Evolutionary conservation across 2,113 vertebrate species (phyloP), one percentile per base, ranked within the genome.

Genomic region (Synchiropus splendidus): DNA sequence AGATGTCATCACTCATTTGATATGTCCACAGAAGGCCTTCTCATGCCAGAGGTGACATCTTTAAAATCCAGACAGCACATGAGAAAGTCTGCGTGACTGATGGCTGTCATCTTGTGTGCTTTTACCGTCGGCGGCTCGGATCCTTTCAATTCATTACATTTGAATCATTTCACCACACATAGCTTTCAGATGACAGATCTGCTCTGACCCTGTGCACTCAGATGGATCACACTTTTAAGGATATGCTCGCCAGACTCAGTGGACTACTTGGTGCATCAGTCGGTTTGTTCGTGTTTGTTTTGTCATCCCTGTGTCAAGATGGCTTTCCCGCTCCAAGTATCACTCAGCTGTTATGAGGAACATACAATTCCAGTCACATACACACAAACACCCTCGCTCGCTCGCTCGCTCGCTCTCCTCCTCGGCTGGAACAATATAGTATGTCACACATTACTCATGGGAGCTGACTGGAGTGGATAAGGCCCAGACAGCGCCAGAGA

Each of bases 1-100:
- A 61, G 59, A 62, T 58, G 55, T 51, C 30, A 45, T 48, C 49
- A 55, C 53, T 67, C 66, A 75, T 68, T 72, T 62, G 60, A 61
- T 58, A 70, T 42, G 64, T 65, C 41, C 53, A 67, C 42, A 41
- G 39, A 9, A 18, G 31, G 38, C 42, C 48, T 12, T 27, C 43
- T 18, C 52, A 45, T 36, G 50, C 61, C 70, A 75, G 48, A 42
- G 52, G 51, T 70, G 54, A 77, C 21, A 27, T 27, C 4, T 27
- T 27, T 4, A 27, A 27, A 27, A 27, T 27, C 21, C 21, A 27
- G 21, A 27, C 21, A 27, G 21, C 21, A 5, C 35, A 45, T 9
- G 45, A 45, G 31, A 45, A n/a, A 18, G 41, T 27, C 21, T 6
- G 40, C 12, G 39, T 48, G 54, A 61, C 41, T 31, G 67, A 63